A percentile compares a stretch with the other conserved stretches of the same genome.
Evolutionary conservation across 2,797 vertebrate genomes (phyloP).

Genomic region (Thaleichthys pacificus): DNA sequence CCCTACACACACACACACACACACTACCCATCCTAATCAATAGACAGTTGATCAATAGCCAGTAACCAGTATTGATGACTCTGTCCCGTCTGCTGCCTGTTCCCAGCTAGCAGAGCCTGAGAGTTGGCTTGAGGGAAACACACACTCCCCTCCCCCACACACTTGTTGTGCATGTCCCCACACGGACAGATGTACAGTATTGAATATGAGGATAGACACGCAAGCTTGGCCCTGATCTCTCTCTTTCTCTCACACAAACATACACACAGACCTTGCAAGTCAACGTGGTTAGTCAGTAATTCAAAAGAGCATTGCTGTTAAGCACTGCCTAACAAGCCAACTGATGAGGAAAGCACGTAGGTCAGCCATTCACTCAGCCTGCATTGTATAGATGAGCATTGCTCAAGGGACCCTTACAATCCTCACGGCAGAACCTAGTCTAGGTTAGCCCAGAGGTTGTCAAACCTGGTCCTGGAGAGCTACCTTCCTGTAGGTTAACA

Average conservation of each 20-base stretch:
- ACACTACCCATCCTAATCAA: slow-evolving; percentile 63
- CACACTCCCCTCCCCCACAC: slow-evolving; percentile 13
- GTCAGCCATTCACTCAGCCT: too few species aligned
- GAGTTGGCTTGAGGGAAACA: neutral
- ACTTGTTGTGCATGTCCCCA: slow-evolving; percentile 53
- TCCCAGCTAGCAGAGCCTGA: slow-evolving; percentile 30
- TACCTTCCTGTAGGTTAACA: too few species aligned
- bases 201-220: slow-evolving; percentile 27
- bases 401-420: too few species aligned
- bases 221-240: slow-evolving; percentile 5
- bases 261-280: neutral
- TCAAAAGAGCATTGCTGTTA: too few species aligned
- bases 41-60: slow-evolving; percentile 64
- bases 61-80: slow-evolving; percentile 69
- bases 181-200: slow-evolving; percentile 30
- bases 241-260: neutral
- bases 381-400: too few species aligned
- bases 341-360: too few species aligned
- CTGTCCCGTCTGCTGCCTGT: slow-evolving; percentile 48
- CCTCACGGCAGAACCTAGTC: too few species aligned
- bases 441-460: too few species aligned
- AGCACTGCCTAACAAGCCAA: too few species aligned
- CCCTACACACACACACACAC: slow-evolving; percentile 30
- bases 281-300: neutral
- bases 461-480: too few species aligned